A percentile compares a stretch with the other conserved stretches of the same genome.
These are phyloP conservation scores for Zonitis immaculata DNA, from an alignment of 2,888 invertebrate genomes.

Conservation along the genomic window DNA sequence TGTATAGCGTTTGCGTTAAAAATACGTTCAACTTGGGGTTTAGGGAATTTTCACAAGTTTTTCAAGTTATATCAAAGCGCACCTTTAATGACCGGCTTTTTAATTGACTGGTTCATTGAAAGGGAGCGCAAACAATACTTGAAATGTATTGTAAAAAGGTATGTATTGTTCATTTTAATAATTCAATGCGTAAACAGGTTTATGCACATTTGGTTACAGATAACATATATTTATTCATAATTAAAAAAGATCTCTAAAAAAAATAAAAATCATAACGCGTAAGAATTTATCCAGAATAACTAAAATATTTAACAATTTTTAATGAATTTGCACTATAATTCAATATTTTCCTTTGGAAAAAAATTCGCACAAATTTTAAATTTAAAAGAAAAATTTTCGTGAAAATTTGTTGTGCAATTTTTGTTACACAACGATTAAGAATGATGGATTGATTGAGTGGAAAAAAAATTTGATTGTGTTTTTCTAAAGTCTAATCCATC, in stretches of 20 bases:
- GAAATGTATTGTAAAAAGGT: conserved; percentile 94
- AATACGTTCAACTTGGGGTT: conserved; percentile 89
- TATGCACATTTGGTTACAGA: not conserved
- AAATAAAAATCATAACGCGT: not conserved
- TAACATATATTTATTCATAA: not conserved
- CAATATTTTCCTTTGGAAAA: too few relatives aligned
- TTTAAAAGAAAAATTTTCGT: too few relatives aligned
- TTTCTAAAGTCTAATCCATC: not conserved
- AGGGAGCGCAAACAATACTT: conserved; percentile 90
- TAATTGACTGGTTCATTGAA: conserved; percentile 98
- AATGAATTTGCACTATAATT: too few relatives aligned
- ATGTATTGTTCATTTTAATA: conserved; percentile 56
- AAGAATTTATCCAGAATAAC: not conserved
- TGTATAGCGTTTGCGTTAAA: conserved; percentile 82
- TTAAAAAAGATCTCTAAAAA: not conserved
- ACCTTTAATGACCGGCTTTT: conserved; percentile 92
- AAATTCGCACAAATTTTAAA: not conserved
- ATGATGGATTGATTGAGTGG: not conserved
- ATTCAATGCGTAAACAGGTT: not conserved
- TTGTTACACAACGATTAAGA: not conserved
- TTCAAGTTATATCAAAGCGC: conserved; percentile 85
- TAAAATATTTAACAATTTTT: too few relatives aligned
- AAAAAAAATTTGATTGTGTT: not conserved
- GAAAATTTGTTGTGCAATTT: not conserved
- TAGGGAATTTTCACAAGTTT: conserved; percentile 88